Conservation (phyloP, 2,888 invertebrate species). For the Drosophila quasianomalipes region DNA sequence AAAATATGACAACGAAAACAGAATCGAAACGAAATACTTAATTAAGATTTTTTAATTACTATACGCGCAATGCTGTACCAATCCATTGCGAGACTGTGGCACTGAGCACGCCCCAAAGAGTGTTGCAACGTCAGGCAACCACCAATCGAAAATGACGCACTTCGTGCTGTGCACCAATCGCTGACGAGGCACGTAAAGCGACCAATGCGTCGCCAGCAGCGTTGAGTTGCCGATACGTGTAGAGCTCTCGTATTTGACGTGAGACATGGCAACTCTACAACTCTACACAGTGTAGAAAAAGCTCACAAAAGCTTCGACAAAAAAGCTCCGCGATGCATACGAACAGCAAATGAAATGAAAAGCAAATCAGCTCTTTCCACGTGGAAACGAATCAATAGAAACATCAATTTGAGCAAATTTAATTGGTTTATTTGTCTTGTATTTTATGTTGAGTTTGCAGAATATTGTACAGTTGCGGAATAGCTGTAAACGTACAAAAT, state of each 20-base stretch:
- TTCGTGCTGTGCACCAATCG: slow-evolving; percentile 36
- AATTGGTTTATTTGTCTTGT: too few relatives aligned
- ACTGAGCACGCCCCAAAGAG: slow-evolving; percentile 31
- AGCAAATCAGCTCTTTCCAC: neutral
- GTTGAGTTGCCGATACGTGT: slow-evolving; percentile 10
- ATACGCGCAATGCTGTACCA: neutral
- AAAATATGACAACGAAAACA: neutral
- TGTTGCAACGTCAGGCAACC: slow-evolving; percentile 11
- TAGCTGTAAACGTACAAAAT: neutral
- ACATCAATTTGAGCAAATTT: neutral
- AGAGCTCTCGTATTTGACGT: slow-evolving; percentile 29
- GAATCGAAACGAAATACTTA: neutral
- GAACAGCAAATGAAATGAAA: neutral
- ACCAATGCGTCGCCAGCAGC: slow-evolving; percentile 37
- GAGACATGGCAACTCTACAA: slow-evolving; percentile 49
- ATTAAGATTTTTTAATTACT: slow-evolving; percentile 31
- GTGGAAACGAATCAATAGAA: neutral
- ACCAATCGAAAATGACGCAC: slow-evolving; percentile 33
- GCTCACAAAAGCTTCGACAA: slow-evolving; percentile 40
- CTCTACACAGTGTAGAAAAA: slow-evolving; percentile 36
- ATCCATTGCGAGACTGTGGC: slow-evolving; percentile 2
- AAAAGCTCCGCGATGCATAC: slow-evolving; percentile 23
- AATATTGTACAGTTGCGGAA: slow-evolving; percentile 5
- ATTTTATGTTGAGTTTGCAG: neutral
- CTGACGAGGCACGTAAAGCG: slow-evolving; percentile 6